A percentile compares a stretch with the other conserved stretches of the same genome.
These are phyloP conservation scores for Ornithoptera alexandrae DNA, from an alignment of 2,888 invertebrate genomes.

Conservation along the genomic window DNA sequence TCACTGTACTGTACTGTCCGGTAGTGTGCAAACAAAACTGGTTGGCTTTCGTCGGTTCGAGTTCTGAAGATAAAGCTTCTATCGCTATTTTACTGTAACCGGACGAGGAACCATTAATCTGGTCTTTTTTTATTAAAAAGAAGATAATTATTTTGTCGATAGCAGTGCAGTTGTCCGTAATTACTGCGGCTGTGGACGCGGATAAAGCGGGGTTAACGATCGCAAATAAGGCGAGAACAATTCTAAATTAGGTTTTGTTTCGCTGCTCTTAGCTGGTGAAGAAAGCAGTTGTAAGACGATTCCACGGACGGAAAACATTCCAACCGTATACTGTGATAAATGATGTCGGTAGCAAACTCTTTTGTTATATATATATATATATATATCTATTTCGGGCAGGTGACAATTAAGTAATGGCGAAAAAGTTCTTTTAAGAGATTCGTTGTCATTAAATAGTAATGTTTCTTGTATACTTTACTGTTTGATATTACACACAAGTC, in stretches of 20 bases:
- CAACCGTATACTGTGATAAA: background rate
- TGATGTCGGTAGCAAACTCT: too few species aligned
- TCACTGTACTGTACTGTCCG: background rate
- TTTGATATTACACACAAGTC: too few species aligned
- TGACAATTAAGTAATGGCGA: too few species aligned
- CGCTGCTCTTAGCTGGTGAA: too few species aligned
- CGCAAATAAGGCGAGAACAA: background rate
- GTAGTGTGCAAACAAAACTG: conserved; percentile 2
- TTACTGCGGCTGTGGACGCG: background rate
- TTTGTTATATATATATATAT: too few species aligned
- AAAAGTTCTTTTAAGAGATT: too few species aligned
- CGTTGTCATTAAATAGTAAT: too few species aligned
- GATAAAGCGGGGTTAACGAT: background rate
- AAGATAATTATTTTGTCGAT: conserved; percentile 20
- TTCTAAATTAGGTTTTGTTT: background rate
- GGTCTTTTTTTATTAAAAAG: conserved; percentile 10
- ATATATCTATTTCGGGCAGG: too few species aligned
- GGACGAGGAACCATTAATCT: conserved; percentile 21
- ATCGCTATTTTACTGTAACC: conserved; percentile 2
- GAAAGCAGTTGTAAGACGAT: background rate
- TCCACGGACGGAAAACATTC: background rate
- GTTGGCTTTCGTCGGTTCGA: conserved; percentile 11
- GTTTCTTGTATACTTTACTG: too few species aligned
- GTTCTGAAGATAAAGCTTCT: conserved; percentile 1
- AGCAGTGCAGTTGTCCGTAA: conserved; percentile 8